Conservation (phyloP, 2,797 vertebrate genomes). For the Aphelocoma californica region DNA sequence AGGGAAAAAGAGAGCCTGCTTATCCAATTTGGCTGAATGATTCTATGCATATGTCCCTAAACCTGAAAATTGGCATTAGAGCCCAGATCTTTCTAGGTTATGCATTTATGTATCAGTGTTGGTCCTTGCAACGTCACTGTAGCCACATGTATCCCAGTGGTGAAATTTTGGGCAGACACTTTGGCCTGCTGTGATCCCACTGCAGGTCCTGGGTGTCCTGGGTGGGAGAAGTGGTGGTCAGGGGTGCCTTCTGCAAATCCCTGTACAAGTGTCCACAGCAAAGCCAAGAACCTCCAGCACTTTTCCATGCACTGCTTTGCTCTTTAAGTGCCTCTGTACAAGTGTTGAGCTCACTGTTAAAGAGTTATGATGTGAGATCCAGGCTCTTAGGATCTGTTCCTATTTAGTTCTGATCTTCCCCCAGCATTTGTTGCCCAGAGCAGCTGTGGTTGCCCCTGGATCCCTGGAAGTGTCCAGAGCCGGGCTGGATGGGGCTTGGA, state of each 20-base stretch:
- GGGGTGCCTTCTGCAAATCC: background rate
- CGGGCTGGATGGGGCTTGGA: background rate
- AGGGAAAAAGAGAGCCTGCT: background rate
- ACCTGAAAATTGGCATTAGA: background rate
- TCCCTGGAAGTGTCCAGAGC: background rate
- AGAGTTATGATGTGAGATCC: background rate
- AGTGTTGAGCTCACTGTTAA: background rate
- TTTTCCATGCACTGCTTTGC: background rate
- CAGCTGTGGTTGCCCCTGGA: background rate
- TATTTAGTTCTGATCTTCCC: background rate
- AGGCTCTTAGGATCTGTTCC: background rate
- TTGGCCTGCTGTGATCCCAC: background rate
- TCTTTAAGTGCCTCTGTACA: background rate
- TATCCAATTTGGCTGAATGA: background rate
- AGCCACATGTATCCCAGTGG: background rate
- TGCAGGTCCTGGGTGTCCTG: background rate
- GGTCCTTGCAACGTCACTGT: background rate
- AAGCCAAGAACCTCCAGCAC: background rate
- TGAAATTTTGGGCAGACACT: background rate
- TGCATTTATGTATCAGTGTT: background rate
- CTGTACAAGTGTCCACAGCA: background rate
- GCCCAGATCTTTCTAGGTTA: background rate
- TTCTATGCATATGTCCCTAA: background rate
- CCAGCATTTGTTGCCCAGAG: background rate
- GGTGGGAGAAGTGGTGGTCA: background rate